Evolutionary conservation across 2,888 invertebrate genomes (phyloP).

Genomic region (Dryocosmus kuriphilus): DNA sequence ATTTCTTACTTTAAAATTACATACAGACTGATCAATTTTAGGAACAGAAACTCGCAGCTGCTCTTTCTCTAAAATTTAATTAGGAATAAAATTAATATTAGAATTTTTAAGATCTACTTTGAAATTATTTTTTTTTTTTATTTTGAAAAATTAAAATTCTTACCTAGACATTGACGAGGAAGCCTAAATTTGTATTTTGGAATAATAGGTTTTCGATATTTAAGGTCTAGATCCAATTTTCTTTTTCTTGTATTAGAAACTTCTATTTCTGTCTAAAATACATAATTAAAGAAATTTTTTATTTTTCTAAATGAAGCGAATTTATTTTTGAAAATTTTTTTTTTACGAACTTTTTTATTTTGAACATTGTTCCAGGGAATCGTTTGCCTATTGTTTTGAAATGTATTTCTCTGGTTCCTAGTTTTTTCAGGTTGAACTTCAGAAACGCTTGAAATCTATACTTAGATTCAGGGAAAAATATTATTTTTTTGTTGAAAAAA

Average conservation of each 20-base stretch:
- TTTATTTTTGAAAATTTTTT: neutral
- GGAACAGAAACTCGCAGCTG: neutral
- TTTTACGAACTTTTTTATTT: neutral
- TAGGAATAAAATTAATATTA: neutral
- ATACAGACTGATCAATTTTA: too few species aligned
- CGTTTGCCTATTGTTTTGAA: too few species aligned
- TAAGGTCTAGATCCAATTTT: neutral
- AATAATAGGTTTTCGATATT: slow-evolving; percentile 1
- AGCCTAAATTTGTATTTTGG: neutral
- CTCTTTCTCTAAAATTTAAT: neutral
- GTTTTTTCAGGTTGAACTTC: neutral
- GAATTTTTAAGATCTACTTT: too few species aligned
- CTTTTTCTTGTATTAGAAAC: neutral
- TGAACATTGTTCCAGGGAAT: neutral
- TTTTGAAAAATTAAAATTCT: neutral
- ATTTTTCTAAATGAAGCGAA: neutral
- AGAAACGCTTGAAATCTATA: neutral
- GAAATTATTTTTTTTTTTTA: neutral
- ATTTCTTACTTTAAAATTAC: too few species aligned
- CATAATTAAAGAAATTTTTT: neutral
- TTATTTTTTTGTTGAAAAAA: neutral
- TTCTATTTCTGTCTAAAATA: neutral
- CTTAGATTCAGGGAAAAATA: neutral
- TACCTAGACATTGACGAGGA: neutral
- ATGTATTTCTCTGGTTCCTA: too few species aligned